A percentile compares a stretch with the other conserved stretches of the same genome.
Evolutionary conservation across 2,113 vertebrate species (phyloP).

Genomic region (Trichechus manatus): DNA sequence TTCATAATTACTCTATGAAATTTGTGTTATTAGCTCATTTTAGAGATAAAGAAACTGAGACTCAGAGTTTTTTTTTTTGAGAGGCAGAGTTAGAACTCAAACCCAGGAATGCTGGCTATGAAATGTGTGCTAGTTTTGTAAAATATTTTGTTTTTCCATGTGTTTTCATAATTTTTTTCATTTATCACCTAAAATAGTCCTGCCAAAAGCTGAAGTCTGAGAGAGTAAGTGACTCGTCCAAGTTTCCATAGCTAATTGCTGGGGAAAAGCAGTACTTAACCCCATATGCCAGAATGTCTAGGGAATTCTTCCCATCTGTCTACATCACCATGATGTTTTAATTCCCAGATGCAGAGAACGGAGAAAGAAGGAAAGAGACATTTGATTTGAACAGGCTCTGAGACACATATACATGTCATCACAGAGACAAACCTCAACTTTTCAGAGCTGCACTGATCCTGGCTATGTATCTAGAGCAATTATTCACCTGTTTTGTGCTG

Average conservation of each 20-base stretch:
- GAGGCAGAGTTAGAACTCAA: not conserved
- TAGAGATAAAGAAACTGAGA: constrained; percentile 30
- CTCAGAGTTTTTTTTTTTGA: constrained; percentile 22
- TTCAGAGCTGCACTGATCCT: constrained; percentile 38
- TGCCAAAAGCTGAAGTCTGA: constrained; percentile 55
- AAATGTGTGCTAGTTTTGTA: constrained; percentile 53
- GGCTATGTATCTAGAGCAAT: not conserved
- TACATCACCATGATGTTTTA: constrained; percentile 41
- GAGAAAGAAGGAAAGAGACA: not conserved
- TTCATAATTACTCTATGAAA: constrained; percentile 4
- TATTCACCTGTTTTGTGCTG: constrained; percentile 7
- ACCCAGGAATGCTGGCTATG: constrained; percentile 27
- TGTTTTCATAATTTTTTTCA: constrained; percentile 52
- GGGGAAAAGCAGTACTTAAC: not conserved
- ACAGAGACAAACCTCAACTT: constrained; percentile 1
- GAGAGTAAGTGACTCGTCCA: constrained; percentile 38
- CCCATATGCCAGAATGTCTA: not conserved
- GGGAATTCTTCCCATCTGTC: constrained; percentile 28
- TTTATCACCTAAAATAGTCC: constrained; percentile 27
- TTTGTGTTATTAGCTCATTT: constrained; percentile 27
- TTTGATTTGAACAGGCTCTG: constrained; percentile 1
- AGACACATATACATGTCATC: not conserved
- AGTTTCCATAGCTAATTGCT: not conserved
- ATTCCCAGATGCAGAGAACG: constrained; percentile 7
- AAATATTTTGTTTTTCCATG: constrained; percentile 43